These are phyloP conservation scores for Mesorhabditis belari DNA, from an alignment of 2,888 invertebrate species.

Conservation along the genomic window DNA sequence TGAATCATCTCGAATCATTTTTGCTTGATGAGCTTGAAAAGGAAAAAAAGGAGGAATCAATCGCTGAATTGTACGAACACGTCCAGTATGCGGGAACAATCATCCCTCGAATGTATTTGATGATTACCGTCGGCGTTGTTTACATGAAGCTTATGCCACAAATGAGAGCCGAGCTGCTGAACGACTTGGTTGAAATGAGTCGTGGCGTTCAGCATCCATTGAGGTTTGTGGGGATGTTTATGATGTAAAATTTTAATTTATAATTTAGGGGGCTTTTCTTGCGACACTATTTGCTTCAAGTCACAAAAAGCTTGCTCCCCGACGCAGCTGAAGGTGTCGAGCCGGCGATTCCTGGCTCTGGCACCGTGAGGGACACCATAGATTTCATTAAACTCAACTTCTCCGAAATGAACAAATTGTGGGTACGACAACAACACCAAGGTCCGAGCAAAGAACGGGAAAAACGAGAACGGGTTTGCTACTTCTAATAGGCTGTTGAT, in stretches of 20 bases:
- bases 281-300: constrained; percentile 89
- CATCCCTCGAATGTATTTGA: constrained; percentile 65
- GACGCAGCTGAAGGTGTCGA: constrained; percentile 59
- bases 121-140: constrained; percentile 95
- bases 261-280: constrained; percentile 58
- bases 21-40: constrained; percentile 73
- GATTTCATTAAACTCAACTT: constrained; percentile 98
- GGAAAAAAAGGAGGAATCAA: constrained; percentile 58
- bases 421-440: constrained; percentile 99
- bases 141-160: constrained; percentile 90
- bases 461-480: constrained; percentile 53
- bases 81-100: constrained; percentile 88
- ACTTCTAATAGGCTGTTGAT: neutral
- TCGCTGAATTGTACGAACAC: constrained; percentile 85
- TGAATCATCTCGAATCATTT: constrained; percentile 87
- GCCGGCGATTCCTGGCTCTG: constrained; percentile 23
- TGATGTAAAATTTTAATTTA: neutral
- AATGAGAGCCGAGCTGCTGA: constrained; percentile 21
- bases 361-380: constrained; percentile 80
- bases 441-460: constrained; percentile 78
- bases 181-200: constrained; percentile 97
- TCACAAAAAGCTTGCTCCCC: constrained; percentile 89
- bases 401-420: constrained; percentile 99
- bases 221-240: constrained; percentile 47
- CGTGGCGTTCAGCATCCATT: constrained; percentile 84